Base-by-base conservation (phyloP, 2,113 vertebrate species). In the Corapipo altera region DNA sequence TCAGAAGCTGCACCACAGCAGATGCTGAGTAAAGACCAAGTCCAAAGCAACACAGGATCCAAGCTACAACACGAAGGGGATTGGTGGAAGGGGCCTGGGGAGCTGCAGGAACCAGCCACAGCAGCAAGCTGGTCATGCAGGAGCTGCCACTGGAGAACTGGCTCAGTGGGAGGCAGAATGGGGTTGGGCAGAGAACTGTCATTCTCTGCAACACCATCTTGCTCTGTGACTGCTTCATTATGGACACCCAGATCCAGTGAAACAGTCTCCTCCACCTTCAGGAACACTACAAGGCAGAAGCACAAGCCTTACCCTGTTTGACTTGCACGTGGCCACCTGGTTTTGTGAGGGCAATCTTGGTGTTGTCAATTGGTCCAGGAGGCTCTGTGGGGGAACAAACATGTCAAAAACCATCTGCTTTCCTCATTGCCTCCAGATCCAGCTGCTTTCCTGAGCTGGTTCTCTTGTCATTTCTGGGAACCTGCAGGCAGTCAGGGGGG, bases 341-440 rank as follows among this genome's bases (percentile, higher is more conserved):
- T 97, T 99, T 99, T 6, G 98, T 98, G 76, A 99, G 96, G 0
- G 98, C 98, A 7, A 99, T 99, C 97, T 98, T 99, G 97, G 98
- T 99, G 97, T 99, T 99, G 98, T 99, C 99, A 5, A 99, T 99
- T 12, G 99, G 98, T 30, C 99, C 99, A 0, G 99, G 99, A 7
- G 99, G 98, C 89, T 99, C 99, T 99, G 97, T 0, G 91, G 89
- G n/a, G 89, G 48, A 96, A 70, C 18, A 37, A 43, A 64, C 1
- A 1, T 3, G 4, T 18, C 10, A 8, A 32, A 78, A 72, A 6
- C 6, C 58, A 15, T 22, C 61, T 24, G 19, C 59, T 62, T 44
- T 32, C 66, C 75, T 21, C 1, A 0, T 0, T 88, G 44, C 52
- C 73, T 20, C 32, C 17, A 61, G 6, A 32, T 32, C 23, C 62